A percentile compares a stretch with the other conserved stretches of the same genome.
phyloP scores from a whole-genome alignment of 2,797 vertebrate species.

The Peromyscus nudipes region DNA sequence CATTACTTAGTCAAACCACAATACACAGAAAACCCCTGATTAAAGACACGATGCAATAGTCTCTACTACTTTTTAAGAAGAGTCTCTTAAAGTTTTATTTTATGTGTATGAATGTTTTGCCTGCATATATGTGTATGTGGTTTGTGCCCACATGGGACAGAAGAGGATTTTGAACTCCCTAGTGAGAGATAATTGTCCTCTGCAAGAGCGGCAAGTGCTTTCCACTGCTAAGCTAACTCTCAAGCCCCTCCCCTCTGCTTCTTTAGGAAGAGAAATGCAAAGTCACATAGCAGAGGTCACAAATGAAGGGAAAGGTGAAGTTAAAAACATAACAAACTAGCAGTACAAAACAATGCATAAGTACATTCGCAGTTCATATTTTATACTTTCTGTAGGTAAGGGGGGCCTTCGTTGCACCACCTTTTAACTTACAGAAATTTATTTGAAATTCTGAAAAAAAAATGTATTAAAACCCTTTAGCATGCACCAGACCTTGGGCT shows the following conservation, averaged over 20 bases:
- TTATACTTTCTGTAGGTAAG: background rate
- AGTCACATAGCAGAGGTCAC: background rate
- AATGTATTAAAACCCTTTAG: conserved; percentile 29
- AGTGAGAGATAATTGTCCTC: background rate
- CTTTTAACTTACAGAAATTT: background rate
- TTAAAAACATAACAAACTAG: background rate
- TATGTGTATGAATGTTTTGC: too few species aligned
- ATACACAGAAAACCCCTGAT: background rate
- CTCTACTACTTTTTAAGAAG: background rate
- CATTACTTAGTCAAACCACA: background rate
- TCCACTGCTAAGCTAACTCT: background rate
- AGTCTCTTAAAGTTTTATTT: background rate
- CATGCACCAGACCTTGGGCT: background rate
- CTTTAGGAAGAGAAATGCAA: background rate
- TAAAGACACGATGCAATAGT: background rate
- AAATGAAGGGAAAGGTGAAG: background rate
- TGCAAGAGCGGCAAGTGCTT: background rate
- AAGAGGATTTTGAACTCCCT: background rate
- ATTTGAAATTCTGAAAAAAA: conserved; percentile 25
- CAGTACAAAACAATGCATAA: background rate
- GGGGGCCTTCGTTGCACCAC: background rate
- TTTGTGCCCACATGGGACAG: background rate
- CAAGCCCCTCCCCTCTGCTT: background rate
- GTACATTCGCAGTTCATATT: background rate
- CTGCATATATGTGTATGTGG: background rate